These are phyloP conservation scores for Callocephalon fimbriatum DNA, from an alignment of 2,113 vertebrate genomes.

Conservation along the genomic window DNA sequence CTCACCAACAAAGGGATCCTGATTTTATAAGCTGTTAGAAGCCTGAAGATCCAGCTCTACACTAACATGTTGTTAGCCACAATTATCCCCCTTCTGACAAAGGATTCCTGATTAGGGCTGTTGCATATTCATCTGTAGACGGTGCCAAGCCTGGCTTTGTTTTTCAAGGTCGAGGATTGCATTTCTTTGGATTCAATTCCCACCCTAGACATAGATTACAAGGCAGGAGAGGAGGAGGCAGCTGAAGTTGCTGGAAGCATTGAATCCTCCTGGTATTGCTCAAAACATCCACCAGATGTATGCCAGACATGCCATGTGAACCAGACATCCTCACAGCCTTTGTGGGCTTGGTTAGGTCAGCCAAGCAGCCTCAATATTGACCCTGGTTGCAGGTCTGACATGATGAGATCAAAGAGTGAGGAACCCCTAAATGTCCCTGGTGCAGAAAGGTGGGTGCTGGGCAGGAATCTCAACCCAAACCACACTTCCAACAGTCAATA, in stretches of 20 bases:
- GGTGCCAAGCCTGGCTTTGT: slow-evolving; percentile 37
- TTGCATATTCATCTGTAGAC: slow-evolving; percentile 56
- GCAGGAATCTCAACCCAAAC: background rate
- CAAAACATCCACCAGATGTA: fast-evolving
- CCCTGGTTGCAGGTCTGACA: background rate
- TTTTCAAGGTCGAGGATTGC: slow-evolving; percentile 69
- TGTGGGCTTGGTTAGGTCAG: background rate
- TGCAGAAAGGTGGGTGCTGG: background rate
- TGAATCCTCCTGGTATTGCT: slow-evolving; percentile 2
- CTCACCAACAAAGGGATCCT: background rate
- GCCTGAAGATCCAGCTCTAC: slow-evolving; percentile 7
- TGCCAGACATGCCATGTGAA: background rate
- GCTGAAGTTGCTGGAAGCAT: slow-evolving; percentile 10
- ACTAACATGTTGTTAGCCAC: slow-evolving; percentile 33
- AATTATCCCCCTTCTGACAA: slow-evolving; percentile 52
- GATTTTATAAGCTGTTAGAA: slow-evolving; percentile 52
- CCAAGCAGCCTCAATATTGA: background rate
- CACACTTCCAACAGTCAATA: background rate
- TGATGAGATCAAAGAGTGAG: background rate
- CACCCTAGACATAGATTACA: slow-evolving; percentile 54
- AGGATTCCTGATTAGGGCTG: slow-evolving; percentile 48
- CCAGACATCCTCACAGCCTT: background rate
- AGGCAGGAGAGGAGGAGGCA: slow-evolving; percentile 20
- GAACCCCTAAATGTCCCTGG: background rate
- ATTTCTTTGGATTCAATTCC: slow-evolving; percentile 62